Evolutionary conservation across 2,797 vertebrate species (phyloP), one percentile per base, ranked within the genome.

Genomic region (Brachyalestes nurse): DNA sequence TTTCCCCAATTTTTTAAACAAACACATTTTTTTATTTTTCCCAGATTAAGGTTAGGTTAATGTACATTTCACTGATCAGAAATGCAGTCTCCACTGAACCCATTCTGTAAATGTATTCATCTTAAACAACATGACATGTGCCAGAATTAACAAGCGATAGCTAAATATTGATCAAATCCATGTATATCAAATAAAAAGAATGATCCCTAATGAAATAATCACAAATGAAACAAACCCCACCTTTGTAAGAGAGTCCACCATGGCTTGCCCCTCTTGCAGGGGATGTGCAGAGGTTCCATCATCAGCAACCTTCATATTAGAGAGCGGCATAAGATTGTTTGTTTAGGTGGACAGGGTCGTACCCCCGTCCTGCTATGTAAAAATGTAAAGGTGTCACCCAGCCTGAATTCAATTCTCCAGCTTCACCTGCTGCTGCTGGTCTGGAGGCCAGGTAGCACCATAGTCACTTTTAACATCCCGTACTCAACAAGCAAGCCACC

Each of bases 221-320:
- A 69, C 62, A 3, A 38, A 75, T 23, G 42, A 34, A 58, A 40
- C 1, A 66, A 38, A 45, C 51, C 88, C 93, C 87, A 96, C 95
- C 94, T 95, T 95, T 61, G 93, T 88, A 16, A 96, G 86, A 60
- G 94, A 93, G 61, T 93, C 92, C 86, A 95, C 92, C 90, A 92
- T 88, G 77, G 87, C 85, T 80, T 89, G 91, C 5, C 89, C 94
- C 53, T 96, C 94, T 73, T 82, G 89, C 83, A 85, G 78, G 77
- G 88, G 87, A 82, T 88, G 83, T 81, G 88, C 90, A 51, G 86
- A 87, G 77, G 87, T 86, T 42, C 79, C 88, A 79, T 94, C 93
- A 83, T 93, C 90, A 7, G 91, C 90, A 62, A 95, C 94, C 89
- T 93, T 95, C 85, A 93, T 95, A 87, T 93, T 94, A 77, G 91